Base-by-base conservation (phyloP, 2,113 vertebrate genomes). In the Melozone crissalis region DNA sequence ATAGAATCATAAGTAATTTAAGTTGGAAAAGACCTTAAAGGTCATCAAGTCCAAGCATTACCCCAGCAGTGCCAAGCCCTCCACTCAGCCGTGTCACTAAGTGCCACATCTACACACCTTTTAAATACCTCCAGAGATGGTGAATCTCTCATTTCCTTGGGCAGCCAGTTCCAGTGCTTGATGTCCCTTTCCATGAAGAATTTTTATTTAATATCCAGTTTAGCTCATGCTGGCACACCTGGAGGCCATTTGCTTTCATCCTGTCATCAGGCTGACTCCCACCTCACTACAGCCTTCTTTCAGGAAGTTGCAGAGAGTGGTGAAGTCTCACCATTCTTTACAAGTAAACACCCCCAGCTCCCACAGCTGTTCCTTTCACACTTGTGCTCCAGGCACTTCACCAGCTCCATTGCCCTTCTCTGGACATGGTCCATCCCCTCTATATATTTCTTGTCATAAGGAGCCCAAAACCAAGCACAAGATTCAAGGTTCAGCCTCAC, bases 1-100 rank as follows among this genome's bases (percentile, higher is more conserved):
- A 37, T 13, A 37, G 31, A 55, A 49, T 44, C 13, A 65, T 39
- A 13, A 58, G 44, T 19, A 31, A 44, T 44, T 58, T 33, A 37
- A 52, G 10, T 17, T 67, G 19, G 33, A 46, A 81, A 66, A n/a
- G 5, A 59, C 2, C 15, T 81, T 46, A n/a, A 59, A 59, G 22
- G 8, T 52, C 18, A 44, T 58, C 31, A 22, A 59, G 19, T 30
- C 23, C 61, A 67, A 59, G 33, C 0, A 0, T 59, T 66, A 52
- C 7, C 22, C 26, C 26, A 37, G 31, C 24, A 47, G 39, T 1
- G 6, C 16, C 39, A 54, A 18, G 47, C 41, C 30, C 54, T 75
- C 21, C 6, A 7, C 46, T 41, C 46, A 26, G 61, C 21, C 14
- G 30, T 18, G 46, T n/a, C 28, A 19, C 33, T 37, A 14, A 16